Conservation (phyloP, 2,888 invertebrate species). For the Aphodius granarius region DNA sequence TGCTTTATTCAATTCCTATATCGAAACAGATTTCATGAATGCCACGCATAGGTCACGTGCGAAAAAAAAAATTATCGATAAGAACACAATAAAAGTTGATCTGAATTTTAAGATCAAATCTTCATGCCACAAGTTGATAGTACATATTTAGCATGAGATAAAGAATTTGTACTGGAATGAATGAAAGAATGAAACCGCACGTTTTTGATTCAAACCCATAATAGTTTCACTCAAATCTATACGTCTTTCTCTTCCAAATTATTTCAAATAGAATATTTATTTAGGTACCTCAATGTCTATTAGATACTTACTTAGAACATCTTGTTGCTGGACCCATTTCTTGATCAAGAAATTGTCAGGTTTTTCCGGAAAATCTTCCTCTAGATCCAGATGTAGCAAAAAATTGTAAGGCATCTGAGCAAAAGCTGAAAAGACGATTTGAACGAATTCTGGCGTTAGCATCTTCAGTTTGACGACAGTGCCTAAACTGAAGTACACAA, state of each 20-base stretch:
- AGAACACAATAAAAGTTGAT: background rate
- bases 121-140: background rate
- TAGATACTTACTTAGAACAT: conserved; percentile 44
- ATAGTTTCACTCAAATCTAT: too few species aligned
- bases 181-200: too few species aligned
- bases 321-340: conserved; percentile 53
- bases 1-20: too few species aligned
- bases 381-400: conserved; percentile 53
- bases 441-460: conserved; percentile 41
- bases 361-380: conserved; percentile 40
- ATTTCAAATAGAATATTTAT: too few species aligned
- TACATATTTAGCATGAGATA: too few species aligned
- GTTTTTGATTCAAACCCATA: too few species aligned
- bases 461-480: conserved; percentile 47
- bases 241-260: too few species aligned
- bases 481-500: conserved; percentile 54
- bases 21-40: too few species aligned
- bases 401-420: conserved; percentile 50
- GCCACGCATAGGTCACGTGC: too few species aligned
- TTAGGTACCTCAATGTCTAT: too few species aligned
- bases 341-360: conserved; percentile 49
- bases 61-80: background rate
- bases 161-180: too few species aligned
- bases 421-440: conserved; percentile 47
- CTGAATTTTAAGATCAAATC: background rate